Evolutionary conservation across 2,888 invertebrate genomes (phyloP).

Genomic region (Pheosia tremula): DNA sequence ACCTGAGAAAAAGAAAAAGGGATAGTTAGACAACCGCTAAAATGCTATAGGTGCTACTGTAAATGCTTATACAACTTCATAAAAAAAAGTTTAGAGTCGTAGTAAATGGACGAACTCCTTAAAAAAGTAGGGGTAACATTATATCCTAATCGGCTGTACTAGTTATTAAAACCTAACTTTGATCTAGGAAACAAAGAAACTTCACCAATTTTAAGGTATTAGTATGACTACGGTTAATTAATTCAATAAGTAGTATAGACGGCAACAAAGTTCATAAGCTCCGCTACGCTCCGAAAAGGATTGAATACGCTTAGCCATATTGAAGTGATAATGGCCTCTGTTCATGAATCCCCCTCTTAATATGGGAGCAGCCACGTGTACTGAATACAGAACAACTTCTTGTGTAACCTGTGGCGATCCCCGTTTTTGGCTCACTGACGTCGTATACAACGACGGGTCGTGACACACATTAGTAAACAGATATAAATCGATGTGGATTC

Average conservation of each 20-base stretch:
- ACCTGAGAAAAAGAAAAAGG: constrained; percentile 52
- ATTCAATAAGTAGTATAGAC: constrained; percentile 10
- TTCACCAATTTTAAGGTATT: neutral
- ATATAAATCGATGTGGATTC: constrained; percentile 1
- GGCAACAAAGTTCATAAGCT: constrained; percentile 40
- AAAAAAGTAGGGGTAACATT: too few species aligned
- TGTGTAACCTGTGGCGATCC: constrained; percentile 20
- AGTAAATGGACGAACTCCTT: too few species aligned
- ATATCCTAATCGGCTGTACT: too few species aligned
- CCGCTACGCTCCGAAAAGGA: constrained; percentile 22
- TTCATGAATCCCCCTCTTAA: constrained; percentile 38
- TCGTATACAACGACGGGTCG: constrained; percentile 22
- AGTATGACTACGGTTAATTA: constrained; percentile 24
- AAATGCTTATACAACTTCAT: too few species aligned
- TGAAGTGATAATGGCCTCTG: constrained; percentile 43
- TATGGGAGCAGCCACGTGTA: constrained; percentile 31
- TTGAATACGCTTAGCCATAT: constrained; percentile 39
- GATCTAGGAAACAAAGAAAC: neutral
- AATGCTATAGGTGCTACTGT: too few species aligned
- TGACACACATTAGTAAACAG: constrained; percentile 20
- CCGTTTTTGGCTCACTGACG: constrained; percentile 27
- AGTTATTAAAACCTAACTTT: too few species aligned
- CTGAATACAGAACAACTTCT: constrained; percentile 32
- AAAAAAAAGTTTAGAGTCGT: too few species aligned
- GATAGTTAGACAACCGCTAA: neutral